A percentile compares a stretch with the other conserved stretches of the same genome.
phyloP scores from a whole-genome alignment of 1,140 invertebrate species.

The Leptinotarsa lineolata region DNA sequence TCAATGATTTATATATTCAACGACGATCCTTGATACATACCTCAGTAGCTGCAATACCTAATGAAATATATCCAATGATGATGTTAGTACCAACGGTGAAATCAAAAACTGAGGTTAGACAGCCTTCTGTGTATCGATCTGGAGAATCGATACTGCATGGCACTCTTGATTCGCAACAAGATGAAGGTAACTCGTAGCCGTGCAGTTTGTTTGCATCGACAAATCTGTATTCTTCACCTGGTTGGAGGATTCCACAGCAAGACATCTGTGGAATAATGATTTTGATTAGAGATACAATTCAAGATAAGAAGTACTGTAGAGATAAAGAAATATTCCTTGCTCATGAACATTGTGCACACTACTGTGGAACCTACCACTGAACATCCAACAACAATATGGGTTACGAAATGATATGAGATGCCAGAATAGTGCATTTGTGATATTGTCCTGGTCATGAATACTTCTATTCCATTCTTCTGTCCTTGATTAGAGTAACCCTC shows the following conservation, averaged over 20 bases:
- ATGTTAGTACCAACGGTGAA: slow-evolving; percentile 44
- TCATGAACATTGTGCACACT: no score
- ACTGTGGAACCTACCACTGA: no score
- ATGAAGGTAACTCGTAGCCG: slow-evolving; percentile 61
- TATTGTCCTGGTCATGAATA: no score
- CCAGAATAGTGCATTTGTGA: no score
- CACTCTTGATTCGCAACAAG: slow-evolving; percentile 65
- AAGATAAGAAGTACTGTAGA: no score
- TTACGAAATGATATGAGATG: no score
- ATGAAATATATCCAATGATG: slow-evolving; percentile 25
- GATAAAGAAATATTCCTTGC: no score
- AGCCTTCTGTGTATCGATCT: slow-evolving; percentile 62
- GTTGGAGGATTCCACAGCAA: slow-evolving; percentile 73
- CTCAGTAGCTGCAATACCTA: slow-evolving; percentile 25
- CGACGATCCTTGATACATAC: neutral
- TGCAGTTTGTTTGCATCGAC: slow-evolving; percentile 64
- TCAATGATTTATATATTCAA: no score
- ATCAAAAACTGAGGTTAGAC: slow-evolving; percentile 63
- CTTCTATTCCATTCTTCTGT: no score
- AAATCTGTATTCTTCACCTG: slow-evolving; percentile 36
- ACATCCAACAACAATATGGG: no score
- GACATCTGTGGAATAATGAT: slow-evolving; percentile 60
- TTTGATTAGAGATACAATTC: no score
- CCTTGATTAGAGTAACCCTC: no score
- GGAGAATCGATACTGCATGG: slow-evolving; percentile 57